A percentile compares a stretch with the other conserved stretches of the same genome.
phyloP scores from a whole-genome alignment of 2,797 vertebrate genomes.

The Alosa sapidissima region DNA sequence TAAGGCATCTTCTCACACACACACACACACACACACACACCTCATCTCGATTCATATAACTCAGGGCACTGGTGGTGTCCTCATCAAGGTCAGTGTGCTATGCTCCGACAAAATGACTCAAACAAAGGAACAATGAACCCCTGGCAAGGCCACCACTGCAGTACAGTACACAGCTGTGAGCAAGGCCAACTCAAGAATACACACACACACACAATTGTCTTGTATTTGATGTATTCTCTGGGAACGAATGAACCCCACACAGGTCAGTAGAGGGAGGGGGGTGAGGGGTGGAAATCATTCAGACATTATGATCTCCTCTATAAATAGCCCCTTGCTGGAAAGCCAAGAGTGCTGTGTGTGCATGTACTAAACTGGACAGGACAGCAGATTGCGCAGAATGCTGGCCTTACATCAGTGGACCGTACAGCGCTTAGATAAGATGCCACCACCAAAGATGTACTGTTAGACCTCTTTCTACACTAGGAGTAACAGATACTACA shows the following conservation, averaged over 20 bases:
- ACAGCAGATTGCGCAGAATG: neutral
- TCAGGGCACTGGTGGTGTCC: neutral
- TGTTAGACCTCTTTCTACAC: no score
- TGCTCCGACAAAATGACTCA: neutral
- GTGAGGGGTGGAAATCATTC: conserved; percentile 1
- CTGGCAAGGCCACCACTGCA: neutral
- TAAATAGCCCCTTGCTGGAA: neutral
- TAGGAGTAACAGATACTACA: neutral
- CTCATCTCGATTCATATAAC: neutral
- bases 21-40: no score
- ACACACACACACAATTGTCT: neutral
- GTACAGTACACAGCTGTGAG: conserved; percentile 13
- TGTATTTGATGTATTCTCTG: neutral
- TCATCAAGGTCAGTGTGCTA: neutral
- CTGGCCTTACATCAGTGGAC: no score
- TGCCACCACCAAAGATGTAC: neutral
- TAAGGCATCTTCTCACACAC: no score
- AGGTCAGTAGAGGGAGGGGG: neutral
- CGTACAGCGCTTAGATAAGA: neutral
- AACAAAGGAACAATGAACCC: conserved; percentile 1
- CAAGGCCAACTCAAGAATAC: neutral
- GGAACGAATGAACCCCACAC: neutral
- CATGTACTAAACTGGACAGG: neutral
- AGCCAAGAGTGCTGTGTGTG: conserved; percentile 8
- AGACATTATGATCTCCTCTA: conserved; percentile 18